These are phyloP conservation scores for Galleria mellonella DNA, from an alignment of 1,140 invertebrate species.

Conservation along the genomic window DNA sequence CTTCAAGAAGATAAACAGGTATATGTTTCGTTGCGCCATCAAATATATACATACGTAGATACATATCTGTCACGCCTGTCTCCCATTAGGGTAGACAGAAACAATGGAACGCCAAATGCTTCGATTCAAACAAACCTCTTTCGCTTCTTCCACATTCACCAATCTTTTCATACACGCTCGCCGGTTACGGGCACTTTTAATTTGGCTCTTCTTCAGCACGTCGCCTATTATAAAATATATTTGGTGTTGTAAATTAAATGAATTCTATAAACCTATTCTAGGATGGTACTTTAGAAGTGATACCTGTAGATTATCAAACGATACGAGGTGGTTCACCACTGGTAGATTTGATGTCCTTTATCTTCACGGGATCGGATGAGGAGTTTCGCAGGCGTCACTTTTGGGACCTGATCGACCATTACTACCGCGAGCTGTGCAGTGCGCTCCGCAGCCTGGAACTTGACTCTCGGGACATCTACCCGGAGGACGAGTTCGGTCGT, in stretches of 20 bases:
- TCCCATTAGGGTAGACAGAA: too few species aligned
- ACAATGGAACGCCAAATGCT: too few species aligned
- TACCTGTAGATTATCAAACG: conserved; percentile 69
- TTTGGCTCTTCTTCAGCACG: neutral
- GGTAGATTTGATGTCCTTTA: conserved; percentile 65
- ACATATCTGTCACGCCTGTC: too few species aligned
- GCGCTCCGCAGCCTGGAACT: conserved; percentile 3
- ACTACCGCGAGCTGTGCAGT: conserved; percentile 41
- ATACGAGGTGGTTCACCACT: conserved; percentile 47
- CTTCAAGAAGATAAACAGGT: too few species aligned
- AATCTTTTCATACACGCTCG: too few species aligned
- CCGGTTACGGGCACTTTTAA: too few species aligned
- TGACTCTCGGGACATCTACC: conserved; percentile 5
- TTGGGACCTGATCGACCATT: conserved; percentile 51
- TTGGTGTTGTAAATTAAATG: neutral
- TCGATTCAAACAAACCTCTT: too few species aligned
- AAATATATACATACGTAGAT: too few species aligned
- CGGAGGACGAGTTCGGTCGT: conserved; percentile 9
- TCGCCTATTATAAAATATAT: neutral
- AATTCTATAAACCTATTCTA: conserved; percentile 10
- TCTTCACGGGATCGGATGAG: conserved; percentile 57
- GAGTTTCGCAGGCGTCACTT: conserved; percentile 41
- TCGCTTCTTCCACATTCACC: too few species aligned
- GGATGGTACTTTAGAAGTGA: conserved; percentile 28
- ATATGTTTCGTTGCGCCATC: too few species aligned